Evolutionary conservation across 2,888 invertebrate genomes (phyloP).

Genomic region (Leptodirus hochenwartii): DNA sequence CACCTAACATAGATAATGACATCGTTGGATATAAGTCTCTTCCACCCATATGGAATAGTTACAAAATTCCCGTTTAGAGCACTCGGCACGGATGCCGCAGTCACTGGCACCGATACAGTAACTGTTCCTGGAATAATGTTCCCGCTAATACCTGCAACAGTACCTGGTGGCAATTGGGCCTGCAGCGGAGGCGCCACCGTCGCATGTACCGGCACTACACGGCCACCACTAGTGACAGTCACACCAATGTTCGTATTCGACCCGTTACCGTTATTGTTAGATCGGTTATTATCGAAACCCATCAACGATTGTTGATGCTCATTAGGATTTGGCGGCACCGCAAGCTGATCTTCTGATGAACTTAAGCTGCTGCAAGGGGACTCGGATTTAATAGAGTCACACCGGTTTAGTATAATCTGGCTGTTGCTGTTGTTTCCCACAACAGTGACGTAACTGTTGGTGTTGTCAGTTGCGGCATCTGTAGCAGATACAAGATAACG

Average conservation of each 20-base stretch:
- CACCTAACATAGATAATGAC: conserved; percentile 65
- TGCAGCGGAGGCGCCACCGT: conserved; percentile 13
- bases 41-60: conserved; percentile 61
- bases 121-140: conserved; percentile 10
- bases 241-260: too few species aligned
- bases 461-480: too few species aligned
- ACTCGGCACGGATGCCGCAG: conserved; percentile 6
- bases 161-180: conserved; percentile 14
- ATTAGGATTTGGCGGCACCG: conserved; percentile 18
- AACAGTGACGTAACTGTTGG: background rate
- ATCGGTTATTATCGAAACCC: too few species aligned
- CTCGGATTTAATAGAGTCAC: conserved; percentile 39
- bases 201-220: conserved; percentile 1
- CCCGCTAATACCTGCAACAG: conserved; percentile 12
- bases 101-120: conserved; percentile 6
- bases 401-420: too few species aligned
- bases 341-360: conserved; percentile 25
- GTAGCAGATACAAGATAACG: conserved; percentile 1
- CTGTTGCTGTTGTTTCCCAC: conserved; percentile 3
- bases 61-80: conserved; percentile 8
- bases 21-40: conserved; percentile 47
- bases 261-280: too few species aligned
- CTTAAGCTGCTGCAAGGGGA: conserved; percentile 36
- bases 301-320: conserved; percentile 18
- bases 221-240: conserved; percentile 11